Evolutionary conservation across 2,797 vertebrate species (phyloP).

Genomic region (Babyrousa celebensis): DNA sequence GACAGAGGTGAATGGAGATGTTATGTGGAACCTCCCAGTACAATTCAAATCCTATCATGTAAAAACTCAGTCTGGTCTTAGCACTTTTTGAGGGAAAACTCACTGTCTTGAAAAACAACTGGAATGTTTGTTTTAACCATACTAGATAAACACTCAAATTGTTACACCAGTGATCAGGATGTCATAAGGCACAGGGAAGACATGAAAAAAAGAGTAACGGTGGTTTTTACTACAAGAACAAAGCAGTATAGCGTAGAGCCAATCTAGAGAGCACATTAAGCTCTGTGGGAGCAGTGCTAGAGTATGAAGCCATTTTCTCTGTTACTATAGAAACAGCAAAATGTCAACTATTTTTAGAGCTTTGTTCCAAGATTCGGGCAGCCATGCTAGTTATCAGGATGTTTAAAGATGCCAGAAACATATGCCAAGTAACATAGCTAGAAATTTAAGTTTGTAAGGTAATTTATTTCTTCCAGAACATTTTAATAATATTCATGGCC

Average conservation of each 20-base stretch:
- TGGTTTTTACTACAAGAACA: conserved; percentile 68
- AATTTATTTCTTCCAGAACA: conserved; percentile 72
- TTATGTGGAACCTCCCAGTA: neutral
- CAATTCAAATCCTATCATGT: neutral
- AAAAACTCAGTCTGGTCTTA: neutral
- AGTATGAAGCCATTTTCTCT: conserved; percentile 86
- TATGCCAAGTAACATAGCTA: conserved; percentile 78
- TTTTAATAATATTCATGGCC: conserved; percentile 12
- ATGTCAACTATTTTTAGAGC: conserved; percentile 89
- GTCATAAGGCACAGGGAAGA: conserved; percentile 45
- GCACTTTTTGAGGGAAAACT: conserved; percentile 30
- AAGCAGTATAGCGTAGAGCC: conserved; percentile 67
- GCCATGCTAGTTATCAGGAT: conserved; percentile 79
- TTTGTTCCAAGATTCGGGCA: conserved; percentile 82
- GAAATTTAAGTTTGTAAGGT: conserved; percentile 65
- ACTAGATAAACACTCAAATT: conserved; percentile 48
- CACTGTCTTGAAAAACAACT: conserved; percentile 27
- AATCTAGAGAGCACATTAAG: conserved; percentile 81
- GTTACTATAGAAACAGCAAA: conserved; percentile 90
- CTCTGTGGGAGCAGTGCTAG: conserved; percentile 78
- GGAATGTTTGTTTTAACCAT: neutral
- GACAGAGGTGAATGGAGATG: neutral
- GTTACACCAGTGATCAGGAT: conserved; percentile 8
- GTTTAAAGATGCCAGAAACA: conserved; percentile 85
- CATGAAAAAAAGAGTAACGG: conserved; percentile 32